Conservation (phyloP, 2,113 vertebrate species). For the Pygoscelis antarcticus region DNA sequence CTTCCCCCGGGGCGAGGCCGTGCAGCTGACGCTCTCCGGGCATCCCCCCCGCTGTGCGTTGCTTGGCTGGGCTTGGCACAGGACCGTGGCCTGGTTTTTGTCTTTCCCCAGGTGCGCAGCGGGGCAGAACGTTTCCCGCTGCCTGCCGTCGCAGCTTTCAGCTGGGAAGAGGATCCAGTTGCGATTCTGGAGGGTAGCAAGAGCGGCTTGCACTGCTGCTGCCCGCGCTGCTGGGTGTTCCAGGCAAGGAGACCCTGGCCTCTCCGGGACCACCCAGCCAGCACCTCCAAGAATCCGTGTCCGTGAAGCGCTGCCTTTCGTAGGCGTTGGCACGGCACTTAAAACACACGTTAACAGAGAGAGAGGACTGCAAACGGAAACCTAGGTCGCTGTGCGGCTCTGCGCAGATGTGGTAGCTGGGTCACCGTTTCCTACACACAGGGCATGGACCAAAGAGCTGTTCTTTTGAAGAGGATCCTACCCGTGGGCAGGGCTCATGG, state of each 20-base stretch:
- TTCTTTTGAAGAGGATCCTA: neutral
- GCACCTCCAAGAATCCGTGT: fast-evolving
- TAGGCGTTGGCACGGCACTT: neutral
- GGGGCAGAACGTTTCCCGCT: neutral
- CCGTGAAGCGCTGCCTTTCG: neutral
- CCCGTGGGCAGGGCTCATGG: neutral
- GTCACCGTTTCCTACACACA: neutral
- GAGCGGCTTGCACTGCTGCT: no score
- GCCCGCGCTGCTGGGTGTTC: fast-evolving
- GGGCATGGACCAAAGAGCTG: neutral
- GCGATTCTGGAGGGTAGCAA: fast-evolving
- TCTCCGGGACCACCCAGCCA: neutral
- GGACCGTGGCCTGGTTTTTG: neutral
- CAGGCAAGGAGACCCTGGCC: neutral
- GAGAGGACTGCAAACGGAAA: neutral
- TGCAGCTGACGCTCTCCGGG: neutral
- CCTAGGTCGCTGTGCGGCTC: neutral
- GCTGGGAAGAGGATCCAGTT: neutral
- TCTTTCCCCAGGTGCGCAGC: neutral
- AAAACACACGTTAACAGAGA: neutral
- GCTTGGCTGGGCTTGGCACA: neutral
- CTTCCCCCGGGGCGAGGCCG: neutral
- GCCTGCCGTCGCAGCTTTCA: fast-evolving
- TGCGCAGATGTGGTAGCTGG: neutral
- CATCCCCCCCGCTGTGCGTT: fast-evolving